phyloP scores from a whole-genome alignment of 2,888 invertebrate species.

The Trachelus stipa region DNA sequence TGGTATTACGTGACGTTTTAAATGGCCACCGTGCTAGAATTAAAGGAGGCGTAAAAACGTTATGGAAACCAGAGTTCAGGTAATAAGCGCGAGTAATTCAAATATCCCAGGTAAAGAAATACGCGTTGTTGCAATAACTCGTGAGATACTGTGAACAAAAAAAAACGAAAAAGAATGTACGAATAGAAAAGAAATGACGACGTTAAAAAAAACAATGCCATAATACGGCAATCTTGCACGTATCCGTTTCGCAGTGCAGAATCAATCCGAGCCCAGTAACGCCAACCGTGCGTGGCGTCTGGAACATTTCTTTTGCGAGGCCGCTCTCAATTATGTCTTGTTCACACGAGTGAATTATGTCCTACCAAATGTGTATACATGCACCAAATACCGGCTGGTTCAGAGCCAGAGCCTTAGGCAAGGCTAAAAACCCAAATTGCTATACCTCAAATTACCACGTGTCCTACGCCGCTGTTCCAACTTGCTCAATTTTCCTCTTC shows the following conservation, averaged over 20 bases:
- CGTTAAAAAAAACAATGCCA: not conserved
- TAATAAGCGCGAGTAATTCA: not conserved
- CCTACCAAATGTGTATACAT: not conserved
- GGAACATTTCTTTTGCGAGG: not conserved
- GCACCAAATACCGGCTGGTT: not conserved
- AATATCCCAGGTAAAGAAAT: not conserved
- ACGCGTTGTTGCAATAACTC: not conserved
- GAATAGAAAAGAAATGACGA: not conserved
- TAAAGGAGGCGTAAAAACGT: not conserved
- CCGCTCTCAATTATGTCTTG: not conserved
- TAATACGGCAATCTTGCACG: not conserved
- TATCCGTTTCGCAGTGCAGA: not conserved
- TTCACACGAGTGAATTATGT: not conserved
- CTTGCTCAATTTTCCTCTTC: not conserved
- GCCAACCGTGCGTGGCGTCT: constrained; percentile 6
- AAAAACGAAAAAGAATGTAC: not conserved
- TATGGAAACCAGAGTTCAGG: not conserved
- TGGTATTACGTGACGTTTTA: not conserved
- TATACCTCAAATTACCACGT: not conserved
- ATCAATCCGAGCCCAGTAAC: not conserved
- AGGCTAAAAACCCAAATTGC: not conserved
- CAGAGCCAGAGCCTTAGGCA: not conserved
- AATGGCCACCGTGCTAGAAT: not conserved
- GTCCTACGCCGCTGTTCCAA: not conserved
- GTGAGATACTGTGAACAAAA: not conserved